Evolutionary conservation across 1,140 invertebrate species (phyloP).

Genomic region (Drosophila lowei): DNA sequence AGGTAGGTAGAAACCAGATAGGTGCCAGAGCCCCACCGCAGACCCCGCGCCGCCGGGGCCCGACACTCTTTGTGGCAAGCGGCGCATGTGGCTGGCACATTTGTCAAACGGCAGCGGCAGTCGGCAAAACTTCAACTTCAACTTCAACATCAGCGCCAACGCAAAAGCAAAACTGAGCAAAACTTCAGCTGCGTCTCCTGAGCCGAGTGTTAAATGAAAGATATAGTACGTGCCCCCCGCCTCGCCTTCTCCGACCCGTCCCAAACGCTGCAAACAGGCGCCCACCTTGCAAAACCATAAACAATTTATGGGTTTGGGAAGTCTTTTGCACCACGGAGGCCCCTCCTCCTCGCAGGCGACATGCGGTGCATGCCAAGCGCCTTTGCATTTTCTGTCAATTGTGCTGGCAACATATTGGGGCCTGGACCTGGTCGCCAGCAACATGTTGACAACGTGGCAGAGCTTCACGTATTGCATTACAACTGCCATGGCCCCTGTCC

Average conservation of each 20-base stretch:
- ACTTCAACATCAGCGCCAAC: constrained; percentile 78
- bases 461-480: constrained; percentile 56
- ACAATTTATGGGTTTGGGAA: constrained; percentile 79
- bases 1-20: constrained; percentile 62
- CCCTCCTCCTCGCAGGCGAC: constrained; percentile 18
- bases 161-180: constrained; percentile 37
- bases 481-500: not conserved
- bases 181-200: constrained; percentile 39
- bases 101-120: constrained; percentile 73
- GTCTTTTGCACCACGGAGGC: constrained; percentile 30
- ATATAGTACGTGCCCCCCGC: constrained; percentile 19
- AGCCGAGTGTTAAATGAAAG: constrained; percentile 61
- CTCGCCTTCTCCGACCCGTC: not conserved
- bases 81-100: constrained; percentile 73
- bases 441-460: constrained; percentile 21
- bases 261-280: constrained; percentile 1
- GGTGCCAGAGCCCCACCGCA: constrained; percentile 2
- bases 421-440: constrained; percentile 14
- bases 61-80: constrained; percentile 68
- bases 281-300: constrained; percentile 61
- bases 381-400: constrained; percentile 79
- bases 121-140: constrained; percentile 75
- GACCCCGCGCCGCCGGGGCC: constrained; percentile 3
- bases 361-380: constrained; percentile 76
- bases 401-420: constrained; percentile 44